Evolutionary conservation across 2,888 invertebrate genomes (phyloP), one percentile per base, ranked within the genome.

Genomic region (Caenorhabditis drosophilae): DNA sequence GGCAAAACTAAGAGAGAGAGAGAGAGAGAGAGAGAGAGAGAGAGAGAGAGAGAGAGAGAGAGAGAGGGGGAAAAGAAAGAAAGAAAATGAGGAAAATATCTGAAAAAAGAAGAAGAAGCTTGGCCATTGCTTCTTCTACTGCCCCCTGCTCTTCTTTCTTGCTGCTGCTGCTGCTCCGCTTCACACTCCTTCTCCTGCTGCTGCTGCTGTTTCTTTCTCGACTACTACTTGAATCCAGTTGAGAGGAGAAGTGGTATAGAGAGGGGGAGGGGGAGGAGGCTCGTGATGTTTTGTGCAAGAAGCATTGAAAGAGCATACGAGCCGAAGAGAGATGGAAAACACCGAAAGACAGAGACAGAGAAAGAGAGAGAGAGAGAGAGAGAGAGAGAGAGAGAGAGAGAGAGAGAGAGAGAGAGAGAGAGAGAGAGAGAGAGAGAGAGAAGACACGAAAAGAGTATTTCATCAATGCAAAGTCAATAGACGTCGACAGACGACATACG

Each of bases 381-480:
- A 41, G 38, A 23, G 27, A 31, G 45, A 23, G 23, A 12, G 25
- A n/a, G n/a, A n/a, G n/a, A n/a, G 49, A n/a, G n/a, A n/a, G n/a
- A n/a, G n/a, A n/a, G n/a, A n/a, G n/a, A 52, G 41, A 49, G 54
- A 47, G 48, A 54, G 46, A 54, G 49, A 49, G 42, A 38, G 26
- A 16, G 25, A 25, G 64, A 45, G 52, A 51, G 34, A 47, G 41
- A 40, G 55, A 41, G 38, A 23, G 27, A 31, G 45, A 23, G 23
- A 12, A n/a, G n/a, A n/a, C n/a, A n/a, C n/a, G n/a, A n/a, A n/a
- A n/a, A n/a, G 25, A 44, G 38, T 35, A 46, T 61, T 55, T 61
- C 54, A 54, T 61, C 61, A 54, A 61, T 55, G 51, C 47, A 61
- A 61, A 61, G 55, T 55, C 61, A 61, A 61, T 48, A 59, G 58